Conservation (phyloP, 2,888 invertebrate species). For the Catocala sponsa region DNA sequence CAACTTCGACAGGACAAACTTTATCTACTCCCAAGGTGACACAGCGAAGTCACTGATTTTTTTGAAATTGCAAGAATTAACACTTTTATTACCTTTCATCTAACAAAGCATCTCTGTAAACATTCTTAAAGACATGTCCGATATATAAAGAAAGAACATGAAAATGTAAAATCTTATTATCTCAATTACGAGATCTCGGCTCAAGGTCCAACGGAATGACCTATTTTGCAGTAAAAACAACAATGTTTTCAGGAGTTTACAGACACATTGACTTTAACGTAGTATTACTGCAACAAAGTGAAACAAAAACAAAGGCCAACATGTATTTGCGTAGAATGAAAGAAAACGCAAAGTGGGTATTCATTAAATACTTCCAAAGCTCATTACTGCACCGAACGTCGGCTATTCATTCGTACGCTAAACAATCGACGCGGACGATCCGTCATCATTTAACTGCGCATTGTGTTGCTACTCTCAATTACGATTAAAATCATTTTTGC, state of each 20-base stretch:
- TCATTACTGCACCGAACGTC: slow-evolving; percentile 75
- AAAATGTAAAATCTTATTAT: slow-evolving; percentile 26
- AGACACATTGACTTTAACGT: slow-evolving; percentile 22
- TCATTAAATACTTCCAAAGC: slow-evolving; percentile 73
- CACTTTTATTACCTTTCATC: slow-evolving; percentile 39
- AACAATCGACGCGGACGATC: slow-evolving; percentile 70
- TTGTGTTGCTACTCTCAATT: slow-evolving; percentile 71
- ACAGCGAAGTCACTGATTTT: slow-evolving; percentile 57
- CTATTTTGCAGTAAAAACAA: slow-evolving; percentile 30
- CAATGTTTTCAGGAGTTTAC: slow-evolving; percentile 23
- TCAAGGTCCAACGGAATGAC: slow-evolving; percentile 18
- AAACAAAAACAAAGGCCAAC: slow-evolving; percentile 31
- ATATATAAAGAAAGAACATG: slow-evolving; percentile 17
- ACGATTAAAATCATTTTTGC: slow-evolving; percentile 72
- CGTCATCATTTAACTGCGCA: slow-evolving; percentile 73
- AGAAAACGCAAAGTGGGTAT: slow-evolving; percentile 57
- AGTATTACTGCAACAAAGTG: slow-evolving; percentile 24
- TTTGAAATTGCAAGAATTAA: slow-evolving; percentile 43
- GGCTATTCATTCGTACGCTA: slow-evolving; percentile 73
- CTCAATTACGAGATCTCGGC: slow-evolving; percentile 19
- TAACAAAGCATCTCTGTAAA: slow-evolving; percentile 12
- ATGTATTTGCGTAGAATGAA: slow-evolving; percentile 55
- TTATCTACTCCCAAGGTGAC: slow-evolving; percentile 62
- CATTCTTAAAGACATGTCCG: slow-evolving; percentile 10
- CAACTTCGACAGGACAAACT: slow-evolving; percentile 69